Evolutionary conservation across 2,797 vertebrate genomes (phyloP).

Genomic region (Sylvilagus floridanus): DNA sequence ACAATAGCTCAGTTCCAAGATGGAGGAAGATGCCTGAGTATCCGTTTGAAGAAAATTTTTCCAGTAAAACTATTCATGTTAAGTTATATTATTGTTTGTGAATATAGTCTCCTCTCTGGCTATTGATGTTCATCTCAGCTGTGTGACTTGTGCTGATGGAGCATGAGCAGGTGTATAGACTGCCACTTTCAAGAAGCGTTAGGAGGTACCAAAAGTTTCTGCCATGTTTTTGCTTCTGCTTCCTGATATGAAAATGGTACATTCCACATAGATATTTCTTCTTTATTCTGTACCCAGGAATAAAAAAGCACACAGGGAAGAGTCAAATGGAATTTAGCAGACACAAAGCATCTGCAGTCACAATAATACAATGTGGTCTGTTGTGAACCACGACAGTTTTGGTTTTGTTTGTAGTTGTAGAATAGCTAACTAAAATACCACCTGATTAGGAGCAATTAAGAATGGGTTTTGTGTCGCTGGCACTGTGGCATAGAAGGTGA

Average conservation of each 20-base stretch:
- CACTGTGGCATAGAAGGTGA: no score
- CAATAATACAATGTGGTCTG: not conserved
- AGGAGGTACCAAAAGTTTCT: conserved; percentile 32
- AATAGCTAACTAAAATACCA: conserved; percentile 5
- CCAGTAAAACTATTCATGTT: not conserved
- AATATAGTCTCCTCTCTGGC: not conserved
- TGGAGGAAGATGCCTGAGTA: not conserved
- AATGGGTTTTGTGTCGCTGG: not conserved
- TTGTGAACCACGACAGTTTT: conserved; percentile 6
- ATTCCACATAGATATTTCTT: conserved; percentile 11
- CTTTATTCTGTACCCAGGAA: conserved; percentile 22
- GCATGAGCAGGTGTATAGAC: not conserved
- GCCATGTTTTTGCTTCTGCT: conserved; percentile 41
- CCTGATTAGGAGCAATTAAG: not conserved
- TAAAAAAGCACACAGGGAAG: conserved; percentile 38
- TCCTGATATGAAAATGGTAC: conserved; percentile 28
- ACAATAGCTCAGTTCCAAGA: not conserved
- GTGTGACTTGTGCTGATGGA: not conserved
- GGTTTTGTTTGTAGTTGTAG: not conserved
- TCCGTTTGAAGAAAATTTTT: conserved; percentile 40
- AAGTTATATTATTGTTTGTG: not conserved
- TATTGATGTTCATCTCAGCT: not conserved
- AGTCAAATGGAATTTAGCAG: conserved; percentile 51
- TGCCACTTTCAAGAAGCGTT: conserved; percentile 16
- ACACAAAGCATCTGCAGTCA: conserved; percentile 3